Percentiles rank a stretch among this genome's conserved stretches.
Conservation (phyloP, 2,113 vertebrate genomes). For the Bostrychus sinensis region DNA sequence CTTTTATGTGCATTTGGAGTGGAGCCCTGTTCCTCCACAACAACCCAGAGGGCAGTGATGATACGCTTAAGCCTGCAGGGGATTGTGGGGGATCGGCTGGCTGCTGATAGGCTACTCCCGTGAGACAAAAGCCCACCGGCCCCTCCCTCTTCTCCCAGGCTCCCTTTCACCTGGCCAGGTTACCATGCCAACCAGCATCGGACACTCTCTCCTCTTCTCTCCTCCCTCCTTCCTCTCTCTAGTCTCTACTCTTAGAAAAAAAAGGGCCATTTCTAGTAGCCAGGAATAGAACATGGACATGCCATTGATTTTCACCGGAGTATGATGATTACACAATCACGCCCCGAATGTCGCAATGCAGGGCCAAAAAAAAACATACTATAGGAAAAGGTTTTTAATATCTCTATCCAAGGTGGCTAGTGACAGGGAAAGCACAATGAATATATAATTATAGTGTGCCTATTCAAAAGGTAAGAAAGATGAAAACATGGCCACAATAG, state of each 20-base stretch:
- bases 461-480: slow-evolving; percentile 19
- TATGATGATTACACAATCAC: slow-evolving; percentile 65
- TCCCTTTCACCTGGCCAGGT: slow-evolving; percentile 83
- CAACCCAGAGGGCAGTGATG: slow-evolving; percentile 77
- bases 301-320: slow-evolving; percentile 75
- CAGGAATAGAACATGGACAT: slow-evolving; percentile 77
- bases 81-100: slow-evolving; percentile 69
- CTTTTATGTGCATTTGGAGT: slow-evolving; percentile 60
- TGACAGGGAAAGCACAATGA: slow-evolving; percentile 39
- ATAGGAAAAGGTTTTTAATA: slow-evolving; percentile 23
- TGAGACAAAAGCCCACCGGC: slow-evolving; percentile 64
- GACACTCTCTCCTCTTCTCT: slow-evolving; percentile 61
- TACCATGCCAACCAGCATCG: slow-evolving; percentile 82
- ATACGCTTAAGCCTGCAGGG: slow-evolving; percentile 72
- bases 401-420: slow-evolving; percentile 17
- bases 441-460: slow-evolving; percentile 5
- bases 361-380: slow-evolving; percentile 35
- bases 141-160: slow-evolving; percentile 57
- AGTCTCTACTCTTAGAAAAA: slow-evolving; percentile 63
- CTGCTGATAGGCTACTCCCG: slow-evolving; percentile 74
- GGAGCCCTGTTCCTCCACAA: slow-evolving; percentile 71
- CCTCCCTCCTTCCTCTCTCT: slow-evolving; percentile 39
- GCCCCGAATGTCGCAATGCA: slow-evolving; percentile 70
- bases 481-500: not conserved
- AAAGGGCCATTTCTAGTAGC: slow-evolving; percentile 71